Evolutionary conservation across 2,113 vertebrate species (phyloP).

Genomic region (Phalacrocorax pelagicus): DNA sequence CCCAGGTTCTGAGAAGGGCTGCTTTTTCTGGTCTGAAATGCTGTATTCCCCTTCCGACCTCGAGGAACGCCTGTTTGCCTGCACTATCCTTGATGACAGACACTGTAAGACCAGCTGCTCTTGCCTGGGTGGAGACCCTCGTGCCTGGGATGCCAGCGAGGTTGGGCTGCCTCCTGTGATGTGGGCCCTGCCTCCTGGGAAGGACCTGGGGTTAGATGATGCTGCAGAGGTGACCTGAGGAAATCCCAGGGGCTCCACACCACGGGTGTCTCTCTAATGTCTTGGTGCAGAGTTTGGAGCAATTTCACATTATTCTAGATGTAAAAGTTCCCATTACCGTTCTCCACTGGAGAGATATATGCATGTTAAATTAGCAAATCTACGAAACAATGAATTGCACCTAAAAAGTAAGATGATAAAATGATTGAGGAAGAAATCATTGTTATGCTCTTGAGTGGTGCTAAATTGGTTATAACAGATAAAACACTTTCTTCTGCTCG

Average conservation of each 20-base stretch:
- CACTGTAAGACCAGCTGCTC: not conserved
- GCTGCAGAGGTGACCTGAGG: not conserved
- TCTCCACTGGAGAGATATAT: not conserved
- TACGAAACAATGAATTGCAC: not conserved
- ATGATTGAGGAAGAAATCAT: not conserved
- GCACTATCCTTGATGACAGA: not conserved
- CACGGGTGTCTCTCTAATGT: accelerated
- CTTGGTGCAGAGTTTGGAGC: not conserved
- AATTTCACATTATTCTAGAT: not conserved
- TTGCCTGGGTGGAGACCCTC: not conserved
- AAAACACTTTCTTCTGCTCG: not conserved
- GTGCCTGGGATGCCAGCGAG: not conserved
- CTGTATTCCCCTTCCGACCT: not conserved
- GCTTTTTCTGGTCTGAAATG: not conserved
- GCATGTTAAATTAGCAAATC: not conserved
- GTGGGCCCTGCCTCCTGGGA: not conserved
- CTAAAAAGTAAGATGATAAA: not conserved
- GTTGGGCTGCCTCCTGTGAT: not conserved
- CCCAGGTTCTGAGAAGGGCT: not conserved
- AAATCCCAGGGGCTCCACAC: not conserved
- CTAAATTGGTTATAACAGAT: not conserved
- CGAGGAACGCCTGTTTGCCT: not conserved
- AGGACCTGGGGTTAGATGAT: not conserved
- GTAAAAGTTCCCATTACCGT: not conserved
- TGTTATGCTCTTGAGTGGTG: not conserved